Percentiles rank a stretch among this genome's conserved stretches.
Evolutionary conservation across 2,888 invertebrate genomes (phyloP).

Genomic region (Scaeva pyrastri): DNA sequence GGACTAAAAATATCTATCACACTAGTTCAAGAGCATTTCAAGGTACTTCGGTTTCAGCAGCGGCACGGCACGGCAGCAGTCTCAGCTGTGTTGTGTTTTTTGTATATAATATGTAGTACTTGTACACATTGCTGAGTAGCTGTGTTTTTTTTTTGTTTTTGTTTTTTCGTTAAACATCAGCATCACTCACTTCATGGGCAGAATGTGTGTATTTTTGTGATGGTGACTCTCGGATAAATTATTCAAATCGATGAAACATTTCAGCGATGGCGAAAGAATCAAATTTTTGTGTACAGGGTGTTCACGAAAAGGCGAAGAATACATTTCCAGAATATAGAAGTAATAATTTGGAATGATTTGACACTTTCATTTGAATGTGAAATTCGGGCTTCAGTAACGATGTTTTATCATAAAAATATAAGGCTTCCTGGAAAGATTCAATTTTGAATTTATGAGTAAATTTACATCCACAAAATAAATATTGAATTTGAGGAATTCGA

Average conservation of each 20-base stretch:
- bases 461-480: too few species aligned
- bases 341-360: not conserved
- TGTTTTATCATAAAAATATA: too few species aligned
- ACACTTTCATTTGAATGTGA: too few species aligned
- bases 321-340: too few species aligned
- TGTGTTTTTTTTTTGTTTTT: slow-evolving; percentile 11
- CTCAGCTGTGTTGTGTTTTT: slow-evolving; percentile 19
- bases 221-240: slow-evolving; percentile 18
- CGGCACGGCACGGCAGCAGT: too few species aligned
- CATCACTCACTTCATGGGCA: slow-evolving; percentile 32
- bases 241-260: slow-evolving; percentile 5
- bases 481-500: not conserved
- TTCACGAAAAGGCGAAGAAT: not conserved
- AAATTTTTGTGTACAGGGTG: not conserved
- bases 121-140: not conserved
- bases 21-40: slow-evolving; percentile 74
- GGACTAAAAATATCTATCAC: slow-evolving; percentile 66
- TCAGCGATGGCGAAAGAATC: not conserved
- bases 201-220: slow-evolving; percentile 17
- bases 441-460: too few species aligned
- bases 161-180: not conserved
- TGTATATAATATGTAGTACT: not conserved
- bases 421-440: too few species aligned
- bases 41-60: slow-evolving; percentile 41
- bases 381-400: too few species aligned